Conservation (phyloP, 2,113 vertebrate genomes). For the Mormyrus iriodes region DNA sequence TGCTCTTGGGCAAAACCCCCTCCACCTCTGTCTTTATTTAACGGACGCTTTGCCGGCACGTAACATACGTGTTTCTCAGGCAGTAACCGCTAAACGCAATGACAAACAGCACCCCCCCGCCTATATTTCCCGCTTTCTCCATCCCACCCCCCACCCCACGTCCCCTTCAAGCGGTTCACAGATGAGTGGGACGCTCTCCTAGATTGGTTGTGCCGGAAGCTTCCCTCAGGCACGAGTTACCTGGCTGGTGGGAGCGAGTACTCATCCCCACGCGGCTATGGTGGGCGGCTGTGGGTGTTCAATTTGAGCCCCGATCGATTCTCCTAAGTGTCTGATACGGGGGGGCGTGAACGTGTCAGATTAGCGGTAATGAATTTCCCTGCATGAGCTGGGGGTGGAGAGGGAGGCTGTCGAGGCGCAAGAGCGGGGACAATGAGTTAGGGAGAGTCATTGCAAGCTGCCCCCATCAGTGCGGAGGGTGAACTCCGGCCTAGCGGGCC, state of each 20-base stretch:
- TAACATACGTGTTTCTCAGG: background rate
- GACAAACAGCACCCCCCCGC: background rate
- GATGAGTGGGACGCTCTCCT: slow-evolving; percentile 34
- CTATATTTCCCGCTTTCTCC: too few relatives aligned
- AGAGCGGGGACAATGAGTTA: slow-evolving; percentile 31
- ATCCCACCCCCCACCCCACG: background rate
- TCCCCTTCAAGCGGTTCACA: slow-evolving; percentile 12
- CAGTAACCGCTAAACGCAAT: background rate
- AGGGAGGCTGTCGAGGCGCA: background rate
- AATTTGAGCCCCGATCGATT: slow-evolving; percentile 17
- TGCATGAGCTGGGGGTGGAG: background rate
- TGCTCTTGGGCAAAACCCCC: background rate
- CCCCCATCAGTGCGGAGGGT: slow-evolving; percentile 40
- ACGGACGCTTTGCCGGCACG: background rate
- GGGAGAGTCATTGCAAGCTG: slow-evolving; percentile 45
- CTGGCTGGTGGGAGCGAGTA: background rate
- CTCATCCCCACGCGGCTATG: slow-evolving; percentile 34
- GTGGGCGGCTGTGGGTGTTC: slow-evolving; percentile 12
- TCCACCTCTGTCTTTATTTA: background rate
- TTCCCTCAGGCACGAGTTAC: slow-evolving; percentile 31
- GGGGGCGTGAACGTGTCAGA: slow-evolving; percentile 12
- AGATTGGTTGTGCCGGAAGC: slow-evolving; percentile 23
- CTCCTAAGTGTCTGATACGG: slow-evolving; percentile 15
- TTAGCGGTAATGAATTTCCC: slow-evolving; percentile 25
- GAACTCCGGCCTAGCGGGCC: slow-evolving; percentile 53